A percentile compares a stretch with the other conserved stretches of the same genome.
Conservation (phyloP, 1,140 invertebrate genomes). For the Trypoxylus dichotomus region DNA sequence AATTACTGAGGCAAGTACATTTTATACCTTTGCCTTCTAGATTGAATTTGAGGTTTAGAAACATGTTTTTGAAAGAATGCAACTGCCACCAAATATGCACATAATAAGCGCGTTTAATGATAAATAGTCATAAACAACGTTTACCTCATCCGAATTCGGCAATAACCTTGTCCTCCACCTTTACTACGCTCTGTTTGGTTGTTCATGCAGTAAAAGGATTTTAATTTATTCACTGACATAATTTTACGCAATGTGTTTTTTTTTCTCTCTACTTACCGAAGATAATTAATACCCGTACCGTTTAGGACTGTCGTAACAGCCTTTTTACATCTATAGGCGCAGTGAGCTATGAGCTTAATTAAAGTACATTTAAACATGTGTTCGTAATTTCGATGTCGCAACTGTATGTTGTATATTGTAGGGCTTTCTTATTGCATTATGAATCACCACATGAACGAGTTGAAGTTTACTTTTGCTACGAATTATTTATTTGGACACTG, state of each 20-base stretch:
- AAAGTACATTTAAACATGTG: not conserved
- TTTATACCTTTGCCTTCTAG: no score
- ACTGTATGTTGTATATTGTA: not conserved
- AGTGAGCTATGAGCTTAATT: not conserved
- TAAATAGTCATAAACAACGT: not conserved
- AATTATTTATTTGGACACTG: no score
- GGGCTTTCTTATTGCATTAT: not conserved
- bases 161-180: conserved; percentile 1
- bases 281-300: not conserved
- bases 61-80: not conserved
- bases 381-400: not conserved
- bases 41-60: not conserved
- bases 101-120: not conserved
- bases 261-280: not conserved
- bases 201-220: not conserved
- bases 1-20: no score
- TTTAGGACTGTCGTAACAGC: not conserved
- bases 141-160: not conserved
- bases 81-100: not conserved
- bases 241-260: not conserved
- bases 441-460: not conserved
- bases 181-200: not conserved
- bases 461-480: not conserved
- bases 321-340: not conserved
- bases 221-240: not conserved